Conservation (phyloP, 2,888 invertebrate species). For the Deladenus siricidicola region DNA sequence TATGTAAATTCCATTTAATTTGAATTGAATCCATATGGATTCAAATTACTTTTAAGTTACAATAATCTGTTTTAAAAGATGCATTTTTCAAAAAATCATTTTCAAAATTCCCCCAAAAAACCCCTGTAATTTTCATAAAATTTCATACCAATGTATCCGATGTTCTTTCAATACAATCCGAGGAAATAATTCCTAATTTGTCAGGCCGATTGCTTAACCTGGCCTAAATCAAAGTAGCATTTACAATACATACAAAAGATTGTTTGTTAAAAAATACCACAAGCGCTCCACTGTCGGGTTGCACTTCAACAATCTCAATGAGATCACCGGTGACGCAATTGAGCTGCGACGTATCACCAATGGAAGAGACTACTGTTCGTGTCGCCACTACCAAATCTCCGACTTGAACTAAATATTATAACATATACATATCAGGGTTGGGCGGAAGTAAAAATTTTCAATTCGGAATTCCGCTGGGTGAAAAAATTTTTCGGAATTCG, state of each 20-base stretch:
- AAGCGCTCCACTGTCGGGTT: slow-evolving; percentile 16
- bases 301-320: slow-evolving; percentile 35
- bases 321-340: slow-evolving; percentile 26
- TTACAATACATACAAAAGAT: not conserved
- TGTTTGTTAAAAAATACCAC: not conserved
- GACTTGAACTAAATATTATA: slow-evolving; percentile 1
- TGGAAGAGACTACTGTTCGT: not conserved
- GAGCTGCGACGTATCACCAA: not conserved
- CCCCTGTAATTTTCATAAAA: not conserved
- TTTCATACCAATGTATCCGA: not conserved
- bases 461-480: no score
- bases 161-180: not conserved
- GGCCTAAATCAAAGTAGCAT: not conserved
- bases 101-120: not conserved
- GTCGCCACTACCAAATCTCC: slow-evolving; percentile 11
- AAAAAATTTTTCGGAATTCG: no score
- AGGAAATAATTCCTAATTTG: not conserved
- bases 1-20: no score
- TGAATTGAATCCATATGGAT: no score
- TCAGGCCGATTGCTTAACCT: slow-evolving; percentile 2
- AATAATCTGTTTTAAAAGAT: no score
- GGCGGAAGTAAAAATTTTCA: no score
- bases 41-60: no score
- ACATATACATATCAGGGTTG: no score
- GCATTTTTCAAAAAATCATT: not conserved